Percentiles rank a stretch among this genome's conserved stretches.
Evolutionary conservation across 2,797 vertebrate genomes (phyloP).

Genomic region (Hozukius guyotensis): DNA sequence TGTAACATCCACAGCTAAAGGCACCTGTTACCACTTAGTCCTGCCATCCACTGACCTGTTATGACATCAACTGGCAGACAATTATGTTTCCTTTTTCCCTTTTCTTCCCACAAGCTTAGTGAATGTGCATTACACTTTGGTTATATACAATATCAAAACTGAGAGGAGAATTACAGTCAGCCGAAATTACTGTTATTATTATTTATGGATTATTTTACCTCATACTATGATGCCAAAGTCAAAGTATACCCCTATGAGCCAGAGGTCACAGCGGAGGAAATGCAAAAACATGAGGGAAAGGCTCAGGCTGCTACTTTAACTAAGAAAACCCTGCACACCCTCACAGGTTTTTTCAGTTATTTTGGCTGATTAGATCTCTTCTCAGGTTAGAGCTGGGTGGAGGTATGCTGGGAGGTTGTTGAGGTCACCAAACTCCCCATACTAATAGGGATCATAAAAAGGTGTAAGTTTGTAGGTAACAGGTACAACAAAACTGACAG

Average conservation of each 20-base stretch:
- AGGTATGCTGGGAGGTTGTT: not conserved
- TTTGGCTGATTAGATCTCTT: slow-evolving; percentile 7
- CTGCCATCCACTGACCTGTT: not conserved
- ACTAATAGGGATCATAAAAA: slow-evolving; percentile 6
- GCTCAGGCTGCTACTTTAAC: not conserved
- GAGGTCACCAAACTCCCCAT: not conserved
- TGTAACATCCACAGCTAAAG: not conserved
- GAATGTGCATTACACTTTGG: not conserved
- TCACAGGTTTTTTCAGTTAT: slow-evolving; percentile 8
- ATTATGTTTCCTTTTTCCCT: not conserved
- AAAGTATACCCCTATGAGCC: not conserved
- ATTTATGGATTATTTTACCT: not conserved
- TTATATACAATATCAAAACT: not conserved
- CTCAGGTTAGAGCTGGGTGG: not conserved
- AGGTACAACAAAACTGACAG: slow-evolving; percentile 2
- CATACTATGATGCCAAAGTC: not conserved
- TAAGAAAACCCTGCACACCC: not conserved
- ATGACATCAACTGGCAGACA: not conserved
- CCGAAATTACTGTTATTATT: not conserved
- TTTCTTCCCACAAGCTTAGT: not conserved
- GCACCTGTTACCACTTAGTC: not conserved
- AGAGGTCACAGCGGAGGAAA: not conserved
- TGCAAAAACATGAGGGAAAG: not conserved
- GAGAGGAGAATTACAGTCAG: not conserved
- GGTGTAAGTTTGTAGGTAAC: not conserved